A percentile compares a stretch with the other conserved stretches of the same genome.
Conservation (phyloP, 2,797 vertebrate genomes). For the Oreochromis mossambicus region DNA sequence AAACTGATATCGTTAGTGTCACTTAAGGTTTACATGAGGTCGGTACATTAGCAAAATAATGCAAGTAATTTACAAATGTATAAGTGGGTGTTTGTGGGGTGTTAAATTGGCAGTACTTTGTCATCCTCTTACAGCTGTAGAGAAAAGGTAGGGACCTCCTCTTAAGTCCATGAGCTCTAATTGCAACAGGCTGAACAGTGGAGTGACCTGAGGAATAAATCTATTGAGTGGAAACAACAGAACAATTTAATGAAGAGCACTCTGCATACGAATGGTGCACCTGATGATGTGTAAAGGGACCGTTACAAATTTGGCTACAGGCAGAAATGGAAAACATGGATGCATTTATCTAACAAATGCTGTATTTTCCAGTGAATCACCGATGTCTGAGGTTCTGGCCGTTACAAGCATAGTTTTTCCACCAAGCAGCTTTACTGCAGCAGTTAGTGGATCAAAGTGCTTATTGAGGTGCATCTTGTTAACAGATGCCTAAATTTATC, state of each 20-base stretch:
- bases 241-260: conserved; percentile 13
- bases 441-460: neutral
- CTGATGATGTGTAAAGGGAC: neutral
- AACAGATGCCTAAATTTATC: neutral
- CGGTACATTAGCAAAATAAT: neutral
- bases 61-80: neutral
- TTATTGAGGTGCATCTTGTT: neutral
- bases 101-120: neutral
- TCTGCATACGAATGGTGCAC: neutral
- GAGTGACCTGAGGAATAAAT: neutral
- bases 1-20: neutral
- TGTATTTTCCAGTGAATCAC: neutral
- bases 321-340: neutral
- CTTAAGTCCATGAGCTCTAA: neutral
- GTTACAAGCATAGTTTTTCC: neutral
- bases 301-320: neutral
- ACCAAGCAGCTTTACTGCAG: neutral
- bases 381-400: neutral
- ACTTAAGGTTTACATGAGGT: neutral
- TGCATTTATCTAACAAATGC: neutral
- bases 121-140: neutral
- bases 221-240: neutral
- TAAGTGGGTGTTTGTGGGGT: neutral
- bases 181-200: conserved; percentile 1
- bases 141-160: neutral